These are phyloP conservation scores for Druon quercuslanigerum DNA, from an alignment of 1,140 invertebrate genomes.

Conservation along the genomic window DNA sequence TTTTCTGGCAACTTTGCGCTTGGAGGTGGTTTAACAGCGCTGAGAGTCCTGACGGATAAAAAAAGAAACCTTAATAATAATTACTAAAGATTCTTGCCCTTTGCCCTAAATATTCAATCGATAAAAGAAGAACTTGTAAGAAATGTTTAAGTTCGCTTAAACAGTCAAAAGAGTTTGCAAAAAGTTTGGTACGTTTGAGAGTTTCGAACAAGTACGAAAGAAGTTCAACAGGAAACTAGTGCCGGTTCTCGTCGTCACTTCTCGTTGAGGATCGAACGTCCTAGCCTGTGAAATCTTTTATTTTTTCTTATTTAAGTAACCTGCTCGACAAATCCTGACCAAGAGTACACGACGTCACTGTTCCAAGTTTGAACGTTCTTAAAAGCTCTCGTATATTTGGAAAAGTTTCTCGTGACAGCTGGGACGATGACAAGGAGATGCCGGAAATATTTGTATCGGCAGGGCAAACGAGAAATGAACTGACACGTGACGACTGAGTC, in stretches of 20 bases:
- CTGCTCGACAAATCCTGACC: slow-evolving; percentile 8
- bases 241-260: slow-evolving; percentile 17
- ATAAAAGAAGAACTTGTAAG: slow-evolving; percentile 8
- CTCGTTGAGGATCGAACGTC: slow-evolving; percentile 12
- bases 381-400: slow-evolving; percentile 12
- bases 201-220: slow-evolving; percentile 21
- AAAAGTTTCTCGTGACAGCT: slow-evolving; percentile 39
- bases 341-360: background rate
- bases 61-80: background rate
- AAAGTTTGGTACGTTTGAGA: slow-evolving; percentile 12
- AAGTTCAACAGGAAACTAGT: slow-evolving; percentile 24
- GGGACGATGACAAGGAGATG: slow-evolving; percentile 16
- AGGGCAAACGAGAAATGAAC: slow-evolving; percentile 18
- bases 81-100: background rate
- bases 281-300: background rate
- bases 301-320: slow-evolving; percentile 20
- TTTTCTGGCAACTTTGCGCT: no score
- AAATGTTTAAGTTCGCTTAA: slow-evolving; percentile 22
- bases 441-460: slow-evolving; percentile 30
- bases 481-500: slow-evolving; percentile 25
- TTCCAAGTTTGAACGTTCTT: slow-evolving; percentile 23
- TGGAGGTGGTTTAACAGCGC: background rate
- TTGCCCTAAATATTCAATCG: background rate
- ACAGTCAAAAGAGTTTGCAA: slow-evolving; percentile 12
- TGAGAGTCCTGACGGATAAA: background rate